Conservation (phyloP, 1,140 invertebrate genomes). For the Orchestia grillus region DNA sequence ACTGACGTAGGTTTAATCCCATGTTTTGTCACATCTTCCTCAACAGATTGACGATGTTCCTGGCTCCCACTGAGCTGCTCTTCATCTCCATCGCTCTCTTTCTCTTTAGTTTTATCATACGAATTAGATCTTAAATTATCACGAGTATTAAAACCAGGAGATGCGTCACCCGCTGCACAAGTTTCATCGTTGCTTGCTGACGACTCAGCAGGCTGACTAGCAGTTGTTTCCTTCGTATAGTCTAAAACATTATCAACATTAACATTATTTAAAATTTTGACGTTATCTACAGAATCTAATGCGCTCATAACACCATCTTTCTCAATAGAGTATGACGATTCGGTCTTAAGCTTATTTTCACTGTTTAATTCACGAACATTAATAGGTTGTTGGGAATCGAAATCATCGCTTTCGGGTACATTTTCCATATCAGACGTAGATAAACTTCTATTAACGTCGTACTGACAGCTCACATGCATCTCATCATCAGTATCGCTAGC, state of each 20-base stretch:
- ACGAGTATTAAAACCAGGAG: neutral
- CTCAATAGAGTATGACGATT: neutral
- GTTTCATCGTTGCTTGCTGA: constrained; percentile 13
- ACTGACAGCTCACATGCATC: constrained; percentile 64
- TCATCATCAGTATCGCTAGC: constrained; percentile 67
- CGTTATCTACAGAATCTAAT: constrained; percentile 32
- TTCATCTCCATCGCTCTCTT: neutral
- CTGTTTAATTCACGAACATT: constrained; percentile 28
- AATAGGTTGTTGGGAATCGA: neutral
- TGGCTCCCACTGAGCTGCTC: neutral
- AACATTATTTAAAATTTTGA: constrained; percentile 40
- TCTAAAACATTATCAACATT: constrained; percentile 58
- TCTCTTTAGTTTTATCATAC: neutral
- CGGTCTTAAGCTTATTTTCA: constrained; percentile 36
- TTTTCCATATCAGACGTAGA: constrained; percentile 60
- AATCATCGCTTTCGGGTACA: neutral
- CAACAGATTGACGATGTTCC: neutral
- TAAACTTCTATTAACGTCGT: constrained; percentile 62
- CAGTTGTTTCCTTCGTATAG: neutral
- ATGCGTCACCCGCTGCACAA: neutral
- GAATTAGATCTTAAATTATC: neutral
- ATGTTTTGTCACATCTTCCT: neutral
- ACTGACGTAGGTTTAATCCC: neutral
- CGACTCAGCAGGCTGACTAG: neutral
- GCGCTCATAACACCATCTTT: neutral